Conservation (phyloP, 2,888 invertebrate genomes). For the Helleia helle region DNA sequence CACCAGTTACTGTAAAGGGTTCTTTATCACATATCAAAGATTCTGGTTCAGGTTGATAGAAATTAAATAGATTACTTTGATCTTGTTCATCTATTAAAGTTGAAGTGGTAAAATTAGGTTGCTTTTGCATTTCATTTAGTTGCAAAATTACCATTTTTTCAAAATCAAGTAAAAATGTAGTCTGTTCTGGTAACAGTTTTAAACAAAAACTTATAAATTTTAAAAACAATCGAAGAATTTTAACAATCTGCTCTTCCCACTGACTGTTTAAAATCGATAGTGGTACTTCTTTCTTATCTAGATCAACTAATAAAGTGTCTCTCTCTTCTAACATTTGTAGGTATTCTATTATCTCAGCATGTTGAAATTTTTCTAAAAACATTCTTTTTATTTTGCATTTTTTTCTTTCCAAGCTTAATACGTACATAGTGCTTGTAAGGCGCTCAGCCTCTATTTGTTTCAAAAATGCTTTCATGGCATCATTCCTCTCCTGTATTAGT, state of each 20-base stretch:
- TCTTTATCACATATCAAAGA: constrained; percentile 33
- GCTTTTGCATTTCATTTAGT: constrained; percentile 51
- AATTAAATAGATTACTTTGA: constrained; percentile 34
- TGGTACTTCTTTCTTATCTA: constrained; percentile 31
- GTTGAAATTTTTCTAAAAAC: constrained; percentile 42
- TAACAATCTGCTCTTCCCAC: constrained; percentile 54
- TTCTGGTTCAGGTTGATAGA: constrained; percentile 26
- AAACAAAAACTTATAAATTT: constrained; percentile 58
- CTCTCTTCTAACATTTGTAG: constrained; percentile 39
- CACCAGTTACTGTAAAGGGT: constrained; percentile 49
- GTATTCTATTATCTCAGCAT: constrained; percentile 37
- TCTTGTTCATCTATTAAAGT: constrained; percentile 39
- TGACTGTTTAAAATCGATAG: constrained; percentile 42
- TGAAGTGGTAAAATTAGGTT: constrained; percentile 28
- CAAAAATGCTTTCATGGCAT: constrained; percentile 45
- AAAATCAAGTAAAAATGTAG: constrained; percentile 52
- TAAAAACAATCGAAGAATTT: constrained; percentile 50
- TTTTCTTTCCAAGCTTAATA: constrained; percentile 57
- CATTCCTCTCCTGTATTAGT: constrained; percentile 43
- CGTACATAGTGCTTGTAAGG: constrained; percentile 52
- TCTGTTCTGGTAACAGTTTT: constrained; percentile 57
- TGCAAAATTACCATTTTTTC: constrained; percentile 59
- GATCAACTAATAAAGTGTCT: constrained; percentile 32
- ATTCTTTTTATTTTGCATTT: constrained; percentile 55
- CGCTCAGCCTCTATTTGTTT: constrained; percentile 47